Evolutionary conservation across 2,797 vertebrate genomes (phyloP).

Genomic region (Streptopelia turtur): DNA sequence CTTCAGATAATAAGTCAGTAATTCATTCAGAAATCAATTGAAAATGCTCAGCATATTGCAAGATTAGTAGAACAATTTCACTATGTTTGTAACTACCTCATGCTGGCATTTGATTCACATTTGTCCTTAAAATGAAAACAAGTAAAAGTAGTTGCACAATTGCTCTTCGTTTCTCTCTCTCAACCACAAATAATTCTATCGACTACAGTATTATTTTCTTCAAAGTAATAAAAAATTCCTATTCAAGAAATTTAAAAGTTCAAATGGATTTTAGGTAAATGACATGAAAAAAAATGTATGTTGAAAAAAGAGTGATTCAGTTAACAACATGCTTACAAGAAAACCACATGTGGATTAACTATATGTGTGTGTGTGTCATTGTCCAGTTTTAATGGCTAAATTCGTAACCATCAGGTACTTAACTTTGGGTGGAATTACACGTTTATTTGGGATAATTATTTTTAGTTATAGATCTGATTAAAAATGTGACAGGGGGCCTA

Average conservation of each 20-base stretch:
- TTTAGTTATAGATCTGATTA: not conserved
- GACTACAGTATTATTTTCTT: not conserved
- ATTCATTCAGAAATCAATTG: conserved; percentile 56
- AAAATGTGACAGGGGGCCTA: not conserved
- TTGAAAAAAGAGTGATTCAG: not conserved
- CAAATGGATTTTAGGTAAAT: not conserved
- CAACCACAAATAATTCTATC: conserved; percentile 9
- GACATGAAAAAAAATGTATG: not conserved
- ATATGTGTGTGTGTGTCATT: not conserved
- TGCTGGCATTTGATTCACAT: conserved; percentile 44
- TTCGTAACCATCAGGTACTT: not conserved
- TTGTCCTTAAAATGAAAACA: conserved; percentile 55
- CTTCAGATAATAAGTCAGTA: conserved; percentile 31
- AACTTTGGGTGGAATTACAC: not conserved
- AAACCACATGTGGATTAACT: not conserved
- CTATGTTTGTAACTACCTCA: conserved; percentile 27
- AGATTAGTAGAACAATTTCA: conserved; percentile 47
- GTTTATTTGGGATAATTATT: not conserved
- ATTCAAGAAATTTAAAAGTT: not conserved
- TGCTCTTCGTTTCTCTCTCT: not conserved
- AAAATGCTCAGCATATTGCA: conserved; percentile 43
- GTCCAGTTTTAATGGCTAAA: not conserved
- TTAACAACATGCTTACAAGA: not conserved
- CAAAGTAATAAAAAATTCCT: conserved; percentile 4
- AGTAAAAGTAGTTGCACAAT: conserved; percentile 13